These are phyloP conservation scores for Otis tarda DNA, from an alignment of 2,113 vertebrate species.

Conservation along the genomic window DNA sequence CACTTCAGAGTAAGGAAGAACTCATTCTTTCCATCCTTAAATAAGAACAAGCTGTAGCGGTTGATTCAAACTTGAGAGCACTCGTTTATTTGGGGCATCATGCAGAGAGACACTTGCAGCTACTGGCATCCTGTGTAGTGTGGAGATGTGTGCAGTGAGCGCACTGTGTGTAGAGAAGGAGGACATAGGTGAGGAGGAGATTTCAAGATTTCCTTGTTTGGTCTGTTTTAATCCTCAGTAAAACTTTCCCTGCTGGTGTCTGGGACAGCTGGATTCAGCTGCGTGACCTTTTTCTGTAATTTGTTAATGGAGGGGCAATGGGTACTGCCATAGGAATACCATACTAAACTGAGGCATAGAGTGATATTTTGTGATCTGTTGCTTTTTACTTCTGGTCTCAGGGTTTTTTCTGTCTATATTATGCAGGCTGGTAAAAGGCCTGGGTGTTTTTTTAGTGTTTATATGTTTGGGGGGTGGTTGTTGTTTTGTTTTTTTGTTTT, in stretches of 20 bases:
- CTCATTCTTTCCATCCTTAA: neutral
- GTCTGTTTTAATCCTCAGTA: neutral
- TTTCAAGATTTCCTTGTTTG: neutral
- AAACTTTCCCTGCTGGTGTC: neutral
- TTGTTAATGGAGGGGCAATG: neutral
- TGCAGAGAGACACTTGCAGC: neutral
- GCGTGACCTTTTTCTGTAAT: neutral
- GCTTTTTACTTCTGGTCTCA: neutral
- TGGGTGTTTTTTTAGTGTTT: neutral
- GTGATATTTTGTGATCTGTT: neutral
- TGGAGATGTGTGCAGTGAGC: neutral
- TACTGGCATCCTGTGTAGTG: neutral
- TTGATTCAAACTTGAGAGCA: neutral
- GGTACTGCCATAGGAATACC: neutral
- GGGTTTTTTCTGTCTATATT: neutral
- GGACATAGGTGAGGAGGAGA: neutral
- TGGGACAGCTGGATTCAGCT: neutral
- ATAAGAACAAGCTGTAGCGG: neutral
- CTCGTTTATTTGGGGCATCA: neutral
- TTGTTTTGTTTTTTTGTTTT: neutral
- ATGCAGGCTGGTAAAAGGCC: neutral
- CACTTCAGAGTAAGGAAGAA: neutral
- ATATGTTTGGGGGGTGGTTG: neutral
- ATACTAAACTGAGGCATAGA: neutral
- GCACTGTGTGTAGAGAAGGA: neutral